Base-by-base conservation (phyloP, 2,113 vertebrate species). In the Xiphophorus maculatus region DNA sequence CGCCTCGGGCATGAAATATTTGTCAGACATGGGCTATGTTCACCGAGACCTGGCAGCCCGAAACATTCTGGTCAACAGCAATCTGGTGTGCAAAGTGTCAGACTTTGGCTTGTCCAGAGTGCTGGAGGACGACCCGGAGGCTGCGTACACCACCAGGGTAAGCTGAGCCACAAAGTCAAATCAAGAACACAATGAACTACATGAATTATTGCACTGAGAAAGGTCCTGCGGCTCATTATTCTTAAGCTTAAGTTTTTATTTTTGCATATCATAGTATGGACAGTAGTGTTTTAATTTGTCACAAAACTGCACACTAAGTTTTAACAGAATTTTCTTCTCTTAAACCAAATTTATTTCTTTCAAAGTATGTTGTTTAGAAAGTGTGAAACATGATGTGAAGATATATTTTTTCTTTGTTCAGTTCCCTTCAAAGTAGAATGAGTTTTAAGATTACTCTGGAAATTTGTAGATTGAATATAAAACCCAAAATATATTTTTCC, bases 1-100 rank as follows among this genome's bases (percentile, higher is more conserved):
- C 19, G 97, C 96, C 77, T 98, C 98, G 0, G 98, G 98, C 63
- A 99, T 99, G 98, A 99, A 99, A 92, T 99, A 99, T 80, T 93
- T 99, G 80, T 98, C 98, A 5, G 98, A 99, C 87, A 99, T 99
- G 98, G 98, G 97, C 85, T 99, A 99, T 3, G 97, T 99, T 66
- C 98, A 99, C 89, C 92, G 98, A 68, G 98, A 99, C 83, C 94
- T 99, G 40, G 98, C 98, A 0, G 98, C 98, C 0, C 94, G 98
- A 28, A 99, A 99, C 89, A 99, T 99, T 67, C 94, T 99, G 63
- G 98, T 99, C 70, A 99, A 99, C 91, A 98, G 97, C 94, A 99
- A 99, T 91, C 91, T 99, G 90, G 98, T 99, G 78, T 99, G 98
- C 91, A 99, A 99, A 92, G 98, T 99, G 64, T 99, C 98, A 2